Evolutionary conservation across 2,797 vertebrate genomes (phyloP).

Genomic region (Masticophis lateralis): DNA sequence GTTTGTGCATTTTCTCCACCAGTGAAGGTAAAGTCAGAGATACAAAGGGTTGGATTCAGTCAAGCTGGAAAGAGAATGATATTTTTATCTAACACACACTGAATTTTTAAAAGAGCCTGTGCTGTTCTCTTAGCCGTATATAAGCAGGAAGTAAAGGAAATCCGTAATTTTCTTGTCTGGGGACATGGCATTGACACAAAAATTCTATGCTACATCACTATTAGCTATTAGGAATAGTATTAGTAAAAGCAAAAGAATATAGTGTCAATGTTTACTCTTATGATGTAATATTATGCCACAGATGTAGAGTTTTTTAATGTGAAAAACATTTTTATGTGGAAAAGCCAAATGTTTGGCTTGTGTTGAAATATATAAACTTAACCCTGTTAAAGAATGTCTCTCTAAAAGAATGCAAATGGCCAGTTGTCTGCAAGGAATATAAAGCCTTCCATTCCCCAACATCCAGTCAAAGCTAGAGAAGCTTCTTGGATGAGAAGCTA

Average conservation of each 20-base stretch:
- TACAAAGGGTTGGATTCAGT: neutral
- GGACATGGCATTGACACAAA: neutral
- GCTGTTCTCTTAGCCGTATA: neutral
- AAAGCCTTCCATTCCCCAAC: neutral
- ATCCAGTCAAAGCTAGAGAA: neutral
- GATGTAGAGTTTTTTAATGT: neutral
- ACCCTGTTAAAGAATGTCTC: neutral
- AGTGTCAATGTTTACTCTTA: neutral
- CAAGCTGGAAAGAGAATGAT: neutral
- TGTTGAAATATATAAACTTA: neutral
- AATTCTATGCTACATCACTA: neutral
- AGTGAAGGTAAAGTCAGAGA: neutral
- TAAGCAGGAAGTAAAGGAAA: neutral
- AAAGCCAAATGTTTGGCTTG: neutral
- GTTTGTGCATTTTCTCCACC: neutral
- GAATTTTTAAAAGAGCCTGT: neutral
- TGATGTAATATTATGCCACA: neutral
- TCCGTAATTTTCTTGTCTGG: neutral
- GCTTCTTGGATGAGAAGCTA: neutral
- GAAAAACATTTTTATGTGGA: neutral
- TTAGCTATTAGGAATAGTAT: neutral
- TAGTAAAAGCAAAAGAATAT: neutral
- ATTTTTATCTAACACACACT: neutral
- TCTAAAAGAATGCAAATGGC: neutral
- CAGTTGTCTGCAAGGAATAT: neutral